Percentiles rank a stretch among this genome's conserved stretches.
phyloP scores from a whole-genome alignment of 2,797 vertebrate species.

The Sebastes minor region DNA sequence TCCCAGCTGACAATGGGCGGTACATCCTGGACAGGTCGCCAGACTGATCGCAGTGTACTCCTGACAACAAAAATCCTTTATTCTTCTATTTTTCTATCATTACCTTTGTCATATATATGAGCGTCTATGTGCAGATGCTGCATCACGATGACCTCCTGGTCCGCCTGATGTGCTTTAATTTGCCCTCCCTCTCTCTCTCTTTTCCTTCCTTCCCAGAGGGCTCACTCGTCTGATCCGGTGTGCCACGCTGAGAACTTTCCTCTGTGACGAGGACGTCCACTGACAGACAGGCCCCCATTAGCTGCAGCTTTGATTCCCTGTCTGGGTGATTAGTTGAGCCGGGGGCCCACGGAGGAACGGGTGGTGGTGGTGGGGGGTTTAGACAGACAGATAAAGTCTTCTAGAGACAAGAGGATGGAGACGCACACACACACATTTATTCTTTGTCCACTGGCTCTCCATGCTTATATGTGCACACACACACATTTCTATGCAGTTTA shows the following conservation, averaged over 20 bases:
- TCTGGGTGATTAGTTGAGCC: constrained; percentile 68
- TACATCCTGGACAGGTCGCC: too few species aligned
- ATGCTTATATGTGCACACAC: not conserved
- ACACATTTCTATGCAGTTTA: constrained; percentile 33
- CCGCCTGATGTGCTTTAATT: constrained; percentile 6
- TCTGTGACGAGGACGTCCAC: constrained; percentile 37
- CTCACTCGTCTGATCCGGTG: constrained; percentile 24
- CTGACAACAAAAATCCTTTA: not conserved
- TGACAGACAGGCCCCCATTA: constrained; percentile 73
- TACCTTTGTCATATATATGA: not conserved
- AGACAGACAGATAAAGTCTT: constrained; percentile 31
- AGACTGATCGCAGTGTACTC: too few species aligned
- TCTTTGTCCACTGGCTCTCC: constrained; percentile 17
- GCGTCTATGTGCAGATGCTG: not conserved
- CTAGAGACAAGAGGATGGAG: constrained; percentile 30
- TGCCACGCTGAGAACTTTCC: constrained; percentile 41
- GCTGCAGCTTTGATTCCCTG: constrained; percentile 65
- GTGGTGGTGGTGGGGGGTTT: not conserved
- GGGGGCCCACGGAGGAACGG: constrained; percentile 16
- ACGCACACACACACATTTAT: constrained; percentile 36
- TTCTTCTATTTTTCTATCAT: not conserved
- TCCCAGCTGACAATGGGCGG: too few species aligned
- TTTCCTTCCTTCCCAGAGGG: constrained; percentile 36
- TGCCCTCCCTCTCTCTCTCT: constrained; percentile 8
- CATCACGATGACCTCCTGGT: not conserved